phyloP scores from a whole-genome alignment of 2,797 vertebrate genomes.

The Bradypodion pumilum region DNA sequence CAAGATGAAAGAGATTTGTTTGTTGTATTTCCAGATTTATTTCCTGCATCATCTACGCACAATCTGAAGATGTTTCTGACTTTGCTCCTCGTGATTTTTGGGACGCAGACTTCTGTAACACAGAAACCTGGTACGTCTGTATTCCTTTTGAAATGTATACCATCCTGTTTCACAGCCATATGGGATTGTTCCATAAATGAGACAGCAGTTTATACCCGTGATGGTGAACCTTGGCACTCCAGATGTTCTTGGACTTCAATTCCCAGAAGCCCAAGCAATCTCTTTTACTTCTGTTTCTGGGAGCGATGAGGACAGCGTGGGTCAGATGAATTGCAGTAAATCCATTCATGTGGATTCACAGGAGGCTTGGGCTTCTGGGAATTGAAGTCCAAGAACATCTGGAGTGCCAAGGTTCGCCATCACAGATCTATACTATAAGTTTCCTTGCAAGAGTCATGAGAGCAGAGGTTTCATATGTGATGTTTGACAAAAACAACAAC shows the following conservation, averaged over 20 bases:
- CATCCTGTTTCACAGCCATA: not conserved
- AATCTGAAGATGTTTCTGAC: slow-evolving; percentile 32
- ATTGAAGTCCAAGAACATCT: no score
- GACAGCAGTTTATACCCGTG: not conserved
- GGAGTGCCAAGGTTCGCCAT: no score
- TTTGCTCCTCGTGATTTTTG: slow-evolving; percentile 17
- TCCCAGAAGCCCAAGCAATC: no score
- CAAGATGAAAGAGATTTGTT: not conserved
- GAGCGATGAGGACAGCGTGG: no score
- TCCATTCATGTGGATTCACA: no score
- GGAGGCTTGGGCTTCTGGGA: no score
- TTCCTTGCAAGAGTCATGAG: not conserved
- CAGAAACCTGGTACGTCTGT: slow-evolving; percentile 20
- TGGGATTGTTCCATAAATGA: not conserved
- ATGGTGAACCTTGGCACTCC: no score
- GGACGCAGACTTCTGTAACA: slow-evolving; percentile 7
- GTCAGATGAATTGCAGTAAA: no score
- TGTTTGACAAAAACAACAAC: not conserved
- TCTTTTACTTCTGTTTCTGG: no score
- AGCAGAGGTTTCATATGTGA: not conserved
- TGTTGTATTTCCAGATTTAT: slow-evolving; percentile 5
- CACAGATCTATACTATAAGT: not conserved
- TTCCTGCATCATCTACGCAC: not conserved
- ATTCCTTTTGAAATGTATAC: not conserved
- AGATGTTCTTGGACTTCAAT: no score